phyloP scores from a whole-genome alignment of 1,140 invertebrate species.

The Drosophila aff. region DNA sequence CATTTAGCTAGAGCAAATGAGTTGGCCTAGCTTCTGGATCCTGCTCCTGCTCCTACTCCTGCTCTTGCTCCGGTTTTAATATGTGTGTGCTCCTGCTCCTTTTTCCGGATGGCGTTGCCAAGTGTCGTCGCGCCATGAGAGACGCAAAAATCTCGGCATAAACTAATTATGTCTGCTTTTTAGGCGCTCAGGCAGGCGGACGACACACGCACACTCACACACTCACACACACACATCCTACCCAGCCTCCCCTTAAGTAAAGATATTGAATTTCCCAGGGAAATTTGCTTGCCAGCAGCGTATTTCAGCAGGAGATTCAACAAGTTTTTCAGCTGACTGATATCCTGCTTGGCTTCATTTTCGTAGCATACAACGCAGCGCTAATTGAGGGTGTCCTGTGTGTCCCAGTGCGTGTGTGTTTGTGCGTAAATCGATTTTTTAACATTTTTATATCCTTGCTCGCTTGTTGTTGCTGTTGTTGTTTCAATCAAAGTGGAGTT shows the following conservation, averaged over 20 bases:
- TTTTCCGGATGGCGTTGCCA: conserved; percentile 17
- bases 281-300: conserved; percentile 43
- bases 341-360: conserved; percentile 17
- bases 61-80: conserved; percentile 4
- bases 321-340: conserved; percentile 54
- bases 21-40: conserved; percentile 19
- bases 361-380: conserved; percentile 17
- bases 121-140: conserved; percentile 55
- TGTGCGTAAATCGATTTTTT: conserved; percentile 16
- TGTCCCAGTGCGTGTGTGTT: background rate
- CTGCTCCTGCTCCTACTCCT: background rate
- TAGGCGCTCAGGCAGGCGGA: conserved; percentile 68
- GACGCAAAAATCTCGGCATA: conserved; percentile 67
- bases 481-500: conserved; percentile 20
- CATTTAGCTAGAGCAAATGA: conserved; percentile 29
- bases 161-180: conserved; percentile 79
- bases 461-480: background rate
- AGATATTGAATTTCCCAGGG: conserved; percentile 72
- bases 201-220: conserved; percentile 25
- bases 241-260: background rate
- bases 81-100: background rate
- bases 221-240: background rate
- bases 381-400: conserved; percentile 25
- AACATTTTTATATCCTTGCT: conserved; percentile 6
- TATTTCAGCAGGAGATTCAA: conserved; percentile 49